phyloP scores from a whole-genome alignment of 2,888 invertebrate species.

The Sepioteuthis lessoniana region DNA sequence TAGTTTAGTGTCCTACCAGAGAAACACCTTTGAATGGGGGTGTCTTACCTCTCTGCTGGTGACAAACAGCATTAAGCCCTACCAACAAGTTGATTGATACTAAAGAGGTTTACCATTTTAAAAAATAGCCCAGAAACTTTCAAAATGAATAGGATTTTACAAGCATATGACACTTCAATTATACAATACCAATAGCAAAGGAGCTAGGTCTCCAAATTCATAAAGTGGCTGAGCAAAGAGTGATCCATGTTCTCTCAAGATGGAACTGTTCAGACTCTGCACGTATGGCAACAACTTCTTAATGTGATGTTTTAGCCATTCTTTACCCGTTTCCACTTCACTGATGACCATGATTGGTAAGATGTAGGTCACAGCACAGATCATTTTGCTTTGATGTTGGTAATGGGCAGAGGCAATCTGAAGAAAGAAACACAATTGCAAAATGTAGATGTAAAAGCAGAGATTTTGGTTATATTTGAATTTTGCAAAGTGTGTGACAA shows the following conservation, averaged over 20 bases:
- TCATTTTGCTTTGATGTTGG: neutral
- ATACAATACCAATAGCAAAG: neutral
- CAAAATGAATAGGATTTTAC: too few species aligned
- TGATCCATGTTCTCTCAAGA: neutral
- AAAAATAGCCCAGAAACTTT: too few species aligned
- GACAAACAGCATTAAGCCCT: too few species aligned
- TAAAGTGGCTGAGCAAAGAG: neutral
- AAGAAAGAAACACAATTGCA: neutral
- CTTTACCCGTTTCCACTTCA: slow-evolving; percentile 58
- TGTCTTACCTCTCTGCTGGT: too few species aligned
- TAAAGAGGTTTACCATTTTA: too few species aligned
- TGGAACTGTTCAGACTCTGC: neutral
- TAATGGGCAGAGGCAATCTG: slow-evolving; percentile 34
- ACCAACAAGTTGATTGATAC: too few species aligned
- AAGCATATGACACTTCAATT: too few species aligned
- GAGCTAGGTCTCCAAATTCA: neutral
- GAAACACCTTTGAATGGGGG: too few species aligned
- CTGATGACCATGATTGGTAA: slow-evolving; percentile 62
- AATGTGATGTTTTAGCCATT: slow-evolving; percentile 64
- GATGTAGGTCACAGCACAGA: slow-evolving; percentile 55
- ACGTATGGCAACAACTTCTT: slow-evolving; percentile 50
- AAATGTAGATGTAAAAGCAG: neutral
- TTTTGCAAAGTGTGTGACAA: too few species aligned
- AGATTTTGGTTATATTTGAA: neutral
- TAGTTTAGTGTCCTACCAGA: too few species aligned